Evolutionary conservation across 2,797 vertebrate species (phyloP), one percentile per base, ranked within the genome.

Genomic region (Gephyroberyx darwinii): DNA sequence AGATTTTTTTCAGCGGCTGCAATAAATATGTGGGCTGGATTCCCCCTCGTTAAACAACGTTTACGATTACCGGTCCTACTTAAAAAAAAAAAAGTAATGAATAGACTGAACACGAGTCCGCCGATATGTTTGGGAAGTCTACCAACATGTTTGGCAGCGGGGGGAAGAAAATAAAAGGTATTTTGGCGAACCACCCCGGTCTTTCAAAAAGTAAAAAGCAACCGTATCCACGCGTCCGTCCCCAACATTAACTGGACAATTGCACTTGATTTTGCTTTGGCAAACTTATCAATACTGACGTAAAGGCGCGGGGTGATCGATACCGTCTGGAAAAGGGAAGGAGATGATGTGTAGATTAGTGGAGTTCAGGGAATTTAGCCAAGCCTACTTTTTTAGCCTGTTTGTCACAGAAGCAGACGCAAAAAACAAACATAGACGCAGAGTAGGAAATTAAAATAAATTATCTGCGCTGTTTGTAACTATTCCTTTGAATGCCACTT

Each of bases 281-380:
- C 88, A 94, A 96, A 95, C 92, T 96, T 96, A 96, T 95, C 95
- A 86, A 95, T 95, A 94, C 88, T 95, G 95, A 95, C 95, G 95
- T 94, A 91, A 94, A 94, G 88, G 86, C 84, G 87, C 82, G 84
- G 87, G 73, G 77, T 88, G 92, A 95, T 96, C 95, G 39, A 96
- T 95, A 92, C 51, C 69, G 91, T 92, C 91, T 92, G 94, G 88
- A 91, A 86, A 83, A 71, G 74, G 79, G 85, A 91, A 92, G 84
- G 80, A 92, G 87, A 89, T 86, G 90, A 89, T 88, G 88, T 85
- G 84, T 73, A 81, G 83, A 91, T 90, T 82, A 89, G 87, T 64
- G 69, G 77, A 88, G 85, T 87, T 90, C 67, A 82, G 86, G 90
- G 87, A 87, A 88, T 84, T 84, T 83, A 67, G 86, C 85, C 88